phyloP scores from a whole-genome alignment of 2,888 invertebrate genomes.

The Drosophila leonis region DNA sequence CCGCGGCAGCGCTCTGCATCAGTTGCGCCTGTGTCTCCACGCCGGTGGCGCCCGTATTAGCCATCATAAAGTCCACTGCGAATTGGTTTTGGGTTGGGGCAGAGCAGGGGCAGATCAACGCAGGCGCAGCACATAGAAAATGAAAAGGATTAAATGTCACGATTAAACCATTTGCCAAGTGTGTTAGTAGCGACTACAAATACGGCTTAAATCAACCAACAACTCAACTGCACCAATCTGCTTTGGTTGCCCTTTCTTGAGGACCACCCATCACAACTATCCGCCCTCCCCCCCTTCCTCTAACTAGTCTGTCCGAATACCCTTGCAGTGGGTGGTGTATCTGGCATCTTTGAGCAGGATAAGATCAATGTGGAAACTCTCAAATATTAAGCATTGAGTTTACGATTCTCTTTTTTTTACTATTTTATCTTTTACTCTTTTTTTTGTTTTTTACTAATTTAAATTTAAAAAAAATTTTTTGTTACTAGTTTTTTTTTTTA shows the following conservation, averaged over 20 bases:
- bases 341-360: no score
- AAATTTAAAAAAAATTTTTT: no score
- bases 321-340: no score
- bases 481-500: no score
- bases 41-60: constrained; percentile 83
- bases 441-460: no score
- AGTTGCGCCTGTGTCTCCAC: constrained; percentile 81
- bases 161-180: constrained; percentile 77
- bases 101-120: constrained; percentile 67
- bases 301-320: no score
- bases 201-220: constrained; percentile 6
- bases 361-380: no score
- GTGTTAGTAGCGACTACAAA: constrained; percentile 59
- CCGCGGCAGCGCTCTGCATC: constrained; percentile 79
- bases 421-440: no score
- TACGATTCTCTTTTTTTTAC: no score
- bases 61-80: constrained; percentile 85
- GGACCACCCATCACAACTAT: neutral
- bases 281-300: no score
- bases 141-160: constrained; percentile 70
- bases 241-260: neutral
- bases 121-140: constrained; percentile 64
- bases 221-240: neutral
- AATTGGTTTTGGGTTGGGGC: no score
- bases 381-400: no score